Percentiles rank a stretch among this genome's conserved stretches.
Conservation (phyloP, 2,797 vertebrate genomes). For the Echiichthys vipera region DNA sequence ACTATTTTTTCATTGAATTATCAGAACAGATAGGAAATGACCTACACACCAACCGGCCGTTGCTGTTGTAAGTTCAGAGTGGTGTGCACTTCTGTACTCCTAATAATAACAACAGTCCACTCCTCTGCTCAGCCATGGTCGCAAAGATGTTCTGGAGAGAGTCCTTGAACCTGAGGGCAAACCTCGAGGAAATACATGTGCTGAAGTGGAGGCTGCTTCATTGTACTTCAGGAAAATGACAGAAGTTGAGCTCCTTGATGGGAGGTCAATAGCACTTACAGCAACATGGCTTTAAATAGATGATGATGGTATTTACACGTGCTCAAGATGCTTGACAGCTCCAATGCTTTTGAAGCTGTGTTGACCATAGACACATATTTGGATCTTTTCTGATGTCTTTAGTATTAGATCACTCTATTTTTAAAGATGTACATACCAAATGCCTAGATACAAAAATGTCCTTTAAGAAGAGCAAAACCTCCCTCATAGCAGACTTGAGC, state of each 20-base stretch:
- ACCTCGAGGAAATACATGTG: constrained; percentile 34
- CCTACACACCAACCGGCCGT: too few species aligned
- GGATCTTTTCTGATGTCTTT: too few species aligned
- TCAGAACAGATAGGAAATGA: too few species aligned
- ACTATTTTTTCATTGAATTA: too few species aligned
- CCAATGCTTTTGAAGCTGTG: neutral
- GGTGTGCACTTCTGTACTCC: constrained; percentile 7
- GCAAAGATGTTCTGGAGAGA: constrained; percentile 44
- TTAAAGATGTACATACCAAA: too few species aligned
- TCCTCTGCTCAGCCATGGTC: constrained; percentile 16
- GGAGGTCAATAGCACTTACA: constrained; percentile 36
- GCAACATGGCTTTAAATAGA: constrained; percentile 37
- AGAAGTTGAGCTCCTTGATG: constrained; percentile 31
- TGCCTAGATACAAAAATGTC: neutral
- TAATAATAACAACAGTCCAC: constrained; percentile 39
- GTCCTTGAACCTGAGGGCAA: constrained; percentile 52
- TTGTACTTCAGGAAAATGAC: constrained; percentile 33
- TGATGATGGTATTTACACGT: constrained; percentile 28
- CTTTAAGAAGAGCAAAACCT: constrained; percentile 16
- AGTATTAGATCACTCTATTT: too few species aligned
- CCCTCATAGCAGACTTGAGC: neutral
- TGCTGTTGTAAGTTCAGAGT: neutral
- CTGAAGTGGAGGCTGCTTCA: constrained; percentile 27
- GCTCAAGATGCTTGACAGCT: constrained; percentile 15
- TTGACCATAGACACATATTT: too few species aligned